Evolutionary conservation across 2,797 vertebrate genomes (phyloP).

Genomic region (Pempheris klunzingeri): DNA sequence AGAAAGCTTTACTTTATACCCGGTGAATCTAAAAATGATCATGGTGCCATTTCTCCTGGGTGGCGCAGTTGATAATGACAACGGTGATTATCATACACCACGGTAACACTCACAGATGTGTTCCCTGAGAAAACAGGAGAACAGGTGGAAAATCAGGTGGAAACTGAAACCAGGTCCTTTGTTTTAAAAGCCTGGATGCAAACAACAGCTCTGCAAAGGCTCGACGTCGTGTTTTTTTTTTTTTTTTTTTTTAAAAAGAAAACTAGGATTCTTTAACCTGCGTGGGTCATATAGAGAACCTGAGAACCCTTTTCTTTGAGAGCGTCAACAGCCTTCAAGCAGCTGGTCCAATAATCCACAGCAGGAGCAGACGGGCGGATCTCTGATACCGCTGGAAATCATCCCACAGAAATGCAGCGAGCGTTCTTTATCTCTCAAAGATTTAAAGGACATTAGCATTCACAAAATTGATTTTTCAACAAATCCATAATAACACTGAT

Average conservation of each 20-base stretch:
- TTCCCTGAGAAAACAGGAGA: slow-evolving; percentile 54
- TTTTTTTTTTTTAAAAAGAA: too few relatives aligned
- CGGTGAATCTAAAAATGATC: slow-evolving; percentile 20
- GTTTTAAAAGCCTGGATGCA: slow-evolving; percentile 16
- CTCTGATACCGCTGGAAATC: slow-evolving; percentile 70
- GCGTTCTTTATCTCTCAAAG: slow-evolving; percentile 69
- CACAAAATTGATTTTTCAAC: slow-evolving; percentile 79
- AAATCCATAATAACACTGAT: slow-evolving; percentile 85
- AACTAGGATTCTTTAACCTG: slow-evolving; percentile 24
- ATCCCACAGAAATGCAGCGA: slow-evolving; percentile 63
- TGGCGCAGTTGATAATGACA: slow-evolving; percentile 50
- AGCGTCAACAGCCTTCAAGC: slow-evolving; percentile 55
- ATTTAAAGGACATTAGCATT: slow-evolving; percentile 84
- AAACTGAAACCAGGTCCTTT: slow-evolving; percentile 52
- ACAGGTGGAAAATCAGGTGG: slow-evolving; percentile 58
- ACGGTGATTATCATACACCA: slow-evolving; percentile 38
- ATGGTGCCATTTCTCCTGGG: slow-evolving; percentile 45
- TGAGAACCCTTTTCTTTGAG: slow-evolving; percentile 36
- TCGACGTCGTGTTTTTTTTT: slow-evolving; percentile 1
- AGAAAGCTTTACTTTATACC: slow-evolving; percentile 19
- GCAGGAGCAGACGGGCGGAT: slow-evolving; percentile 41
- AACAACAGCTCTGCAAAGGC: slow-evolving; percentile 20
- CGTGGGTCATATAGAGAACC: slow-evolving; percentile 32
- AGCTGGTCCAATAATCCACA: slow-evolving; percentile 64
- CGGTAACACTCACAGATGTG: slow-evolving; percentile 34